These are phyloP conservation scores for Amphiprion ocellaris DNA, from an alignment of 2,113 vertebrate genomes.

Conservation along the genomic window DNA sequence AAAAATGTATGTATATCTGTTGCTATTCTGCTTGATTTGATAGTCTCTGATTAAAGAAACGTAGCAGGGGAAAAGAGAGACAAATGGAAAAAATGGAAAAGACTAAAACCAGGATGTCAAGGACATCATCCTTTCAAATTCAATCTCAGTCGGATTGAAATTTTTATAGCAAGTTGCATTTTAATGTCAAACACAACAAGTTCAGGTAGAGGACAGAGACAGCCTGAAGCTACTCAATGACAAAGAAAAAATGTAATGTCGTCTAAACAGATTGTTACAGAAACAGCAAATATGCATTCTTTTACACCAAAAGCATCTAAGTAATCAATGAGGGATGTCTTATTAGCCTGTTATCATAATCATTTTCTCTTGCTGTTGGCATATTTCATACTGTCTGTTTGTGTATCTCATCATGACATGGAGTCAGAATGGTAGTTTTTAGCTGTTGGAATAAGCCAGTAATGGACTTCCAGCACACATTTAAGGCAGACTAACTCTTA, in stretches of 20 bases:
- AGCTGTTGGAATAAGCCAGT: no score
- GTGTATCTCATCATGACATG: not conserved
- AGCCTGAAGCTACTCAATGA: conserved; percentile 22
- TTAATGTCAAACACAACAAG: conserved; percentile 3
- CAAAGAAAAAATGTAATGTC: not conserved
- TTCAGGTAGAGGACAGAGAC: conserved; percentile 10
- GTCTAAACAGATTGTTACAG: conserved; percentile 8
- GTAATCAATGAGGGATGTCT: not conserved
- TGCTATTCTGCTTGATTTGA: not conserved
- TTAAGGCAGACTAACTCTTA: no score
- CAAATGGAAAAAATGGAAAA: conserved; percentile 11
- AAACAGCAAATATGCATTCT: not conserved
- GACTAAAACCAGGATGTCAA: not conserved
- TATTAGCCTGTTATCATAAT: not conserved
- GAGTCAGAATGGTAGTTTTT: no score
- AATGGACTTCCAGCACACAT: no score
- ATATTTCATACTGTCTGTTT: not conserved
- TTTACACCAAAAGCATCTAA: not conserved
- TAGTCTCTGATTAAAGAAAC: not conserved
- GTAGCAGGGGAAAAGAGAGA: not conserved
- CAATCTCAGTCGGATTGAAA: not conserved
- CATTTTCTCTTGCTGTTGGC: not conserved
- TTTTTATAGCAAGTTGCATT: conserved; percentile 3
- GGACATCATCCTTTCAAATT: conserved; percentile 3
- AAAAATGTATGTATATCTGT: not conserved